phyloP scores from a whole-genome alignment of 2,113 vertebrate genomes.

The Elephantulus edwardii region DNA sequence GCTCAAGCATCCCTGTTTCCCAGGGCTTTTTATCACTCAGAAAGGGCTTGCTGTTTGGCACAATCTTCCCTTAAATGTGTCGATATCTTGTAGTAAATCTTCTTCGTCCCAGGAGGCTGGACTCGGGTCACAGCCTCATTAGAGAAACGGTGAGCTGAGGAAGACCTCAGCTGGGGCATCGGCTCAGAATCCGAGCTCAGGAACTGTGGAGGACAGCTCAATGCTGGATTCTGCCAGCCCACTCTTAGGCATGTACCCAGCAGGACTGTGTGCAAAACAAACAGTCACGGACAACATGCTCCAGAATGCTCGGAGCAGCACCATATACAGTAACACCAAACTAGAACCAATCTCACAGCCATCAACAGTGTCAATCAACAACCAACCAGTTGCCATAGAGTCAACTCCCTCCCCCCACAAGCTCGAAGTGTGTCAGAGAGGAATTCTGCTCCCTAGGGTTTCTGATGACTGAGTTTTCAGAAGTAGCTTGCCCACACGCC shows the following conservation, averaged over 20 bases:
- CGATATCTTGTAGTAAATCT: not conserved
- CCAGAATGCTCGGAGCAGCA: not conserved
- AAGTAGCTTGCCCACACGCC: not conserved
- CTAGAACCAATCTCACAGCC: not conserved
- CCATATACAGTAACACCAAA: not conserved
- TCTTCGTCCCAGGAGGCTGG: not conserved
- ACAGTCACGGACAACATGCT: not conserved
- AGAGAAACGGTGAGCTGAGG: not conserved
- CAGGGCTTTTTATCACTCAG: not conserved
- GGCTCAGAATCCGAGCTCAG: not conserved
- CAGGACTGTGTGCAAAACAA: not conserved
- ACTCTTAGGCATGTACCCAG: no score
- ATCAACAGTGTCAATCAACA: not conserved
- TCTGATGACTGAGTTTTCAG: not conserved
- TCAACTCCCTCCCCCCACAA: not conserved
- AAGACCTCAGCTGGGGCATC: not conserved
- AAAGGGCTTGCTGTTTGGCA: not conserved
- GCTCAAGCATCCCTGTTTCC: conserved; percentile 7
- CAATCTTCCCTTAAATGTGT: not conserved
- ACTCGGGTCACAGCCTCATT: conserved; percentile 5
- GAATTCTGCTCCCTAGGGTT: not conserved
- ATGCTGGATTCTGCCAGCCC: not conserved
- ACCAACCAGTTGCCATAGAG: not conserved
- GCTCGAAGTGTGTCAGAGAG: not conserved
- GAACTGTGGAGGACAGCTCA: not conserved